Conservation (phyloP, 2,113 vertebrate species). For the Spheniscus mendiculus region DNA sequence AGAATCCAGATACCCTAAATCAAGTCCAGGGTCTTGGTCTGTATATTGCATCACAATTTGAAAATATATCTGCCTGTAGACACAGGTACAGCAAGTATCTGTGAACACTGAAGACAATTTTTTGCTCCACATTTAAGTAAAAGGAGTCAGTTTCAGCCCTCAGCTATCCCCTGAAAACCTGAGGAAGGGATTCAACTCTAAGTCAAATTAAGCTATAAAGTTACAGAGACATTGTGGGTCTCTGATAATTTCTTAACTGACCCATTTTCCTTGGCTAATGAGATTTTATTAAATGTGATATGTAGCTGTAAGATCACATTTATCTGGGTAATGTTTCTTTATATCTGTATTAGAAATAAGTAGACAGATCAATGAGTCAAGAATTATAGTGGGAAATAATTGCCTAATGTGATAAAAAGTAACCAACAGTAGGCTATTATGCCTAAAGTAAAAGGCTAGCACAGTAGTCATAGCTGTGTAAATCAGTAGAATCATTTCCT, state of each 20-base stretch:
- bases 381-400: background rate
- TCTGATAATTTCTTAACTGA: slow-evolving; percentile 33
- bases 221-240: background rate
- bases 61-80: background rate
- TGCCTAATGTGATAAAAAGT: background rate
- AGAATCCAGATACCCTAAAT: background rate
- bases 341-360: slow-evolving; percentile 15
- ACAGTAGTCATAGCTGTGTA: background rate
- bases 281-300: slow-evolving; percentile 23
- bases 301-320: slow-evolving; percentile 13
- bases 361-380: background rate
- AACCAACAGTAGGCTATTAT: background rate
- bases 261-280: slow-evolving; percentile 37
- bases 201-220: background rate
- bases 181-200: background rate
- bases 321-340: slow-evolving; percentile 22
- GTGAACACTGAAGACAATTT: background rate
- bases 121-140: background rate
- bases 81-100: background rate
- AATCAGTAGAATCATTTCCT: background rate
- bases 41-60: background rate
- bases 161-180: background rate
- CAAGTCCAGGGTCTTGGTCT: background rate
- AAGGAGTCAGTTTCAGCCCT: background rate
- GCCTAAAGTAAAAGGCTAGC: background rate